Base-by-base conservation (phyloP, 2,113 vertebrate species). In the Thalassarche chlororhynchos region DNA sequence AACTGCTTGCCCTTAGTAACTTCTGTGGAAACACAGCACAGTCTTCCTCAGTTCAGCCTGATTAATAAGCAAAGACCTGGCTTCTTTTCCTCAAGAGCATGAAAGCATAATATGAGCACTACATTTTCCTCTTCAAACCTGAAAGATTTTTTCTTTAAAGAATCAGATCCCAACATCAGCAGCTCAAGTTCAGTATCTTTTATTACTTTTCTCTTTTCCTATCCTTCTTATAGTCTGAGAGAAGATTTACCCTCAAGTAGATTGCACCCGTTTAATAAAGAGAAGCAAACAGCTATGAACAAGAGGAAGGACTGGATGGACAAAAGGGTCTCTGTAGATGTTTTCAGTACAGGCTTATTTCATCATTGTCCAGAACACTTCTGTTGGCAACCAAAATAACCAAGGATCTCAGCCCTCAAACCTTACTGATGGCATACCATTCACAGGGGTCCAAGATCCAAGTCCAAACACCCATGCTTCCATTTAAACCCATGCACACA, bases 1-100 rank as follows among this genome's bases (percentile, higher is more conserved):
- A 93, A 96, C 91, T 82, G 74, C 79, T 90, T 94, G 81, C 91
- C 65, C 78, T 79, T 77, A 94, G 90, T 89, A 96, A 93, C 84
- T 89, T 97, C 89, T 91, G 79, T 60, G 78, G 58, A 93, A 94
- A 96, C 51, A 85, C 46, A 91, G 57, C 64, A 71, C 87, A 82
- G 65, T 21, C 64, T 91, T 90, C 81, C 52, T 65, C 61, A 89
- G 85, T 94, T 91, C 74, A 72, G 52, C 14, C n/a, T 86, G 82
- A 90, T 88, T 93, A 96, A 96, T 95, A 93, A 90, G 76, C 72
- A 90, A 92, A 92, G 47, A 64, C 47, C 52, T 92, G 71, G 47
- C 12, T 72, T 70, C n/a, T 76, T 92, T 96, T 85, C 70, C 47
- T 68, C n/a, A 83, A 64, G 26, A 84, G 29, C 26, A 58, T 75